Evolutionary conservation across 2,113 vertebrate genomes (phyloP), one percentile per base, ranked within the genome.

Genomic region (Alethe diademata): DNA sequence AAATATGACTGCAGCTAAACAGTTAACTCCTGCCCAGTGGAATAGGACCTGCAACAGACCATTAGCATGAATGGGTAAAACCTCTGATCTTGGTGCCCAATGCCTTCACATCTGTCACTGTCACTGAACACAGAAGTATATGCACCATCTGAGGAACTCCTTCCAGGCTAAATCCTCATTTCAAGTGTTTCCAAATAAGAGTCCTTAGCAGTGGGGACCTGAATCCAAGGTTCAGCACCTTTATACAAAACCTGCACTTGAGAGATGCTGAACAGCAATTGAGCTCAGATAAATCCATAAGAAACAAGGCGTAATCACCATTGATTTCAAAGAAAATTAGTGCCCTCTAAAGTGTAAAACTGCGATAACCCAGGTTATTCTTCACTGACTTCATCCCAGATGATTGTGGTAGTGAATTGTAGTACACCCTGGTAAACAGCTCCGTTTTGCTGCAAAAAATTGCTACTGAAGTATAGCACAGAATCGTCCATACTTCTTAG

Each of bases 1-100:
- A 97, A 97, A 97, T 96, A 97, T 75, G 72, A 94, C 91, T 93
- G 83, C 89, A 95, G 91, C 92, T 96, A 97, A 98, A 98, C 84
- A 97, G 97, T 97, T 97, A 97, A 97, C 61, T 88, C 54, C 53
- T 64, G 28, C 56, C 71, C 62, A 93, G 61, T 87, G 88, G 87
- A 95, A 93, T 0, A 54, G 86, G 88, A 67, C 54, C 96, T 92
- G 29, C 57, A 96, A 76, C 65, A 90, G 67, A 74, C 42, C 62
- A 54, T 93, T 71, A 56, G 22, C 23, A 47, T 14, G 22, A 65
- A 35, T 57, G 70, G n/a, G 20, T 87, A 95, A 78, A 67, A 31
- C 2, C 8, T 66, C 53, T 88, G 53, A 47, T 36, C n/a, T 83
- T 3, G 2, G 5, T 79, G 45, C 8, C 31, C 28, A 47, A 6